Evolutionary conservation across 1,140 invertebrate genomes (phyloP), one percentile per base, ranked within the genome.

Genomic region (Tetranychus cinnabarinus): DNA sequence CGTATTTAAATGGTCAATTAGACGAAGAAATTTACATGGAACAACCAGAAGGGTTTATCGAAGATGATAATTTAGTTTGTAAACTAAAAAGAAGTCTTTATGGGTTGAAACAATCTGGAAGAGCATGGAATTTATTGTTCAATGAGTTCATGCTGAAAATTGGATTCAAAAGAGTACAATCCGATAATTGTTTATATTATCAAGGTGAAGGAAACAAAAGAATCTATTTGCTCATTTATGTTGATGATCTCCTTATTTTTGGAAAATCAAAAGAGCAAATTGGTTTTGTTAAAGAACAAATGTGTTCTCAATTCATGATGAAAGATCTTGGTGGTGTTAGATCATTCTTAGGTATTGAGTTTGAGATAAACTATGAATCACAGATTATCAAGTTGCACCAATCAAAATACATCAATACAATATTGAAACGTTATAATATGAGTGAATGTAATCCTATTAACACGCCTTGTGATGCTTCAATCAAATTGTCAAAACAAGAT

Each of bases 51-150:
- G 64, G 63, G 13, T 73, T 68, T 66, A 61, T 45, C 6, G 34
- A n/a, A n/a, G 52, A 37, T 34, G 10, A 61, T 3, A 35, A 61
- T 42, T 47, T 56, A 46, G 7, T 36, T 34, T 37, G 47, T 35
- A 56, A 61, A 65, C 60, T 77, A 12, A 69, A 67, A 39, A 73
- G 71, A 63, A 69, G 68, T 31, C 35, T 76, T 6, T 75, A 75
- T 63, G 71, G 71, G 3, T 60, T 76, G 8, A 73, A 74, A 62
- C 72, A 77, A 64, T 68, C 71, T 36, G 68, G 71, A 35, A 63
- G 69, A 37, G 66, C 64, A 15, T 76, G 72, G 72, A 70, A 74
- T 63, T 66, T 70, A 23, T 68, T 62, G 34, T 54, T 68, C 31
- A 23, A 36, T 35, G 33, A 47, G 10, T 64, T 62, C 47, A 23